Evolutionary conservation across 2,888 invertebrate genomes (phyloP).

Genomic region (Apotomis capreana): DNA sequence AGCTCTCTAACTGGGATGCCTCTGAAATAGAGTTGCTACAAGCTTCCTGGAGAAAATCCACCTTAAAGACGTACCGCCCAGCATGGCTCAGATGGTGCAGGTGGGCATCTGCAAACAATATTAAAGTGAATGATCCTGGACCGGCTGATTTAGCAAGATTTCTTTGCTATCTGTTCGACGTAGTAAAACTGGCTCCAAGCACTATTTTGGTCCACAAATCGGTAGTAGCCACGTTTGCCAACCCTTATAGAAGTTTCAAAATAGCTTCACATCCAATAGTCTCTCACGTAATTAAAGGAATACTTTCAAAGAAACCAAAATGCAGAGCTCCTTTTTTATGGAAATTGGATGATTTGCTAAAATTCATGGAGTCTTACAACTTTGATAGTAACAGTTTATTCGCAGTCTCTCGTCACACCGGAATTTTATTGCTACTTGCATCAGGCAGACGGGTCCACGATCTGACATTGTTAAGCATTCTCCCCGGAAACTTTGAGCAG

Average conservation of each 20-base stretch:
- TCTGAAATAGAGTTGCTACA: neutral
- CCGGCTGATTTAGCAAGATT: constrained; percentile 31
- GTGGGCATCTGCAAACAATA: neutral
- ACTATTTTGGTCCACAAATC: constrained; percentile 42
- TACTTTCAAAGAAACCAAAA: constrained; percentile 12
- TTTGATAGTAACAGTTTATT: neutral
- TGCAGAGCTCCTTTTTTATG: neutral
- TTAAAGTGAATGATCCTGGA: constrained; percentile 10
- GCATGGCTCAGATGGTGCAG: neutral
- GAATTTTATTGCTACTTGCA: constrained; percentile 36
- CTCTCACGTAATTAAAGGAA: constrained; percentile 33
- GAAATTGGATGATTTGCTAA: neutral
- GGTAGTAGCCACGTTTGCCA: constrained; percentile 34
- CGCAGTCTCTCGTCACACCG: constrained; percentile 10
- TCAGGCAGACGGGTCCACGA: constrained; percentile 44
- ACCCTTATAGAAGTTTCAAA: neutral
- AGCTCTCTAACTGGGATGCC: neutral
- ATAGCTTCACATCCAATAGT: constrained; percentile 11
- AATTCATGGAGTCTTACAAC: neutral
- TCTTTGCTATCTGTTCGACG: constrained; percentile 24
- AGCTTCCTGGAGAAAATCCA: constrained; percentile 6
- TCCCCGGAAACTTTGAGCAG: constrained; percentile 9
- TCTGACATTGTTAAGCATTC: constrained; percentile 31
- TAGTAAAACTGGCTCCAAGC: constrained; percentile 16
- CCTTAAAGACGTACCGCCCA: neutral